Conservation (phyloP, 2,113 vertebrate species). For the Turdus rufiventris region DNA sequence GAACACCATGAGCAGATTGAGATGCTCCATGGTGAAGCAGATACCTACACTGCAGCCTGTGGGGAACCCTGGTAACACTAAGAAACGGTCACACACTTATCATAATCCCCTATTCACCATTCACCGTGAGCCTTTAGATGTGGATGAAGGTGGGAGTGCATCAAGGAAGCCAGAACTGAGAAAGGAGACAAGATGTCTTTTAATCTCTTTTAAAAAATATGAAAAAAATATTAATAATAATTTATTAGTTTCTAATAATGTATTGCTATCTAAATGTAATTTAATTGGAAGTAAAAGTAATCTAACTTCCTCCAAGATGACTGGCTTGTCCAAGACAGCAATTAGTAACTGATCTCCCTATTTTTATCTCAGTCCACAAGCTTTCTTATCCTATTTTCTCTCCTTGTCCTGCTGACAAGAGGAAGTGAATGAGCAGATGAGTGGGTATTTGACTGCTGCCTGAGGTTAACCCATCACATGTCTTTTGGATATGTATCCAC, state of each 20-base stretch:
- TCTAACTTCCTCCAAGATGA: background rate
- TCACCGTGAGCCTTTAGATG: background rate
- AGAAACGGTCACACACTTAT: rapidly evolving
- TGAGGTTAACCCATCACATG: rapidly evolving
- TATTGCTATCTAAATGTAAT: background rate
- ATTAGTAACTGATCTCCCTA: background rate
- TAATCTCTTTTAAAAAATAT: background rate
- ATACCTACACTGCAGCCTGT: background rate
- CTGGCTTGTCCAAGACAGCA: background rate
- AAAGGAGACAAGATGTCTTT: background rate
- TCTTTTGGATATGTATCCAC: background rate
- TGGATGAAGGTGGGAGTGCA: background rate
- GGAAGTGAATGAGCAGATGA: rapidly evolving
- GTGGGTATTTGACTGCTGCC: background rate
- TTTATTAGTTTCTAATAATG: background rate
- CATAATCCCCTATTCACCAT: background rate
- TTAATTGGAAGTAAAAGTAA: background rate
- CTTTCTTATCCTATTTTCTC: background rate
- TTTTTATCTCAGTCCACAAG: background rate
- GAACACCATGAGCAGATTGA: rapidly evolving
- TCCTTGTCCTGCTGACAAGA: rapidly evolving
- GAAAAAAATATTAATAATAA: background rate
- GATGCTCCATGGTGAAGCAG: background rate
- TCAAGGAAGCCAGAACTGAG: background rate
- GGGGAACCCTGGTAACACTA: rapidly evolving